These are phyloP conservation scores for Hafferia zeledoni DNA, from an alignment of 2,797 vertebrate species.

Conservation along the genomic window DNA sequence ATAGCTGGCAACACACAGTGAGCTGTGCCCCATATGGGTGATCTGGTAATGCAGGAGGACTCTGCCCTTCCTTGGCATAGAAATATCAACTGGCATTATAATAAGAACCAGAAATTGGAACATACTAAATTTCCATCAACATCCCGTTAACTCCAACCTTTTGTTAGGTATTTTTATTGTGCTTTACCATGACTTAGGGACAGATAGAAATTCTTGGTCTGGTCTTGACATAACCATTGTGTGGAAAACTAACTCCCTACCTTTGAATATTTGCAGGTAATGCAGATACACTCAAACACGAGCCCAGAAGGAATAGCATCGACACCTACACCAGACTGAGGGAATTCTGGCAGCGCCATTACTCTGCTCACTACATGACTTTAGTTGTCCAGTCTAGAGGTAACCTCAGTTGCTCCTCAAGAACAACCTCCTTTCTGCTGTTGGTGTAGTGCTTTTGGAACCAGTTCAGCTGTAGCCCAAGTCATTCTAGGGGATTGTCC, in stretches of 20 bases:
- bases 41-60: background rate
- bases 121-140: background rate
- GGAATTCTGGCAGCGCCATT: constrained; percentile 90
- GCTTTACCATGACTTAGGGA: background rate
- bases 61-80: background rate
- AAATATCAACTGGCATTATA: background rate
- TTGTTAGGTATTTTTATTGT: background rate
- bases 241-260: background rate
- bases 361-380: constrained; percentile 96
- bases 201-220: background rate
- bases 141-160: background rate
- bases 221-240: background rate
- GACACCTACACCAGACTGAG: constrained; percentile 88
- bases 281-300: constrained; percentile 91
- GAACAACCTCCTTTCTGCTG: background rate
- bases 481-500: background rate
- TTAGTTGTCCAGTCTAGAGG: constrained; percentile 94
- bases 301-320: constrained; percentile 87
- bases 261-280: constrained; percentile 81
- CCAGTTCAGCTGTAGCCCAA: background rate
- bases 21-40: background rate
- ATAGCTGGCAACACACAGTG: background rate
- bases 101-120: background rate
- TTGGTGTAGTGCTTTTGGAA: background rate
- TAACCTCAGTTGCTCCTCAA: constrained; percentile 55